phyloP scores from a whole-genome alignment of 2,113 vertebrate species.

The Halcyon senegalensis region DNA sequence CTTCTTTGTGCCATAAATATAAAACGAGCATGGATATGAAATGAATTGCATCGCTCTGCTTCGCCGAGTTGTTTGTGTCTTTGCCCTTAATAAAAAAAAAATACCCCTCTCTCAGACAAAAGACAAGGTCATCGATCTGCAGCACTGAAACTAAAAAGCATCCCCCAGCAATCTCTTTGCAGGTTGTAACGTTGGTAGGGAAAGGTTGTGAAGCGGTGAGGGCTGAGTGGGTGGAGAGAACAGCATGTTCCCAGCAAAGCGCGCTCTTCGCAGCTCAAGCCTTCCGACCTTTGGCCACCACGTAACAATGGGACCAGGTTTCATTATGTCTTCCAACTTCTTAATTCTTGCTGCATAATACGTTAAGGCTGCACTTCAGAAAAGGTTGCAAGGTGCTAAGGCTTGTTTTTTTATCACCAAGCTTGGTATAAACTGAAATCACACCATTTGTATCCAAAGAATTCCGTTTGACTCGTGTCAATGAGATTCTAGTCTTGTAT shows the following conservation, averaged over 20 bases:
- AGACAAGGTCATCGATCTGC: slow-evolving; percentile 37
- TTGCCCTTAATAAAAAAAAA: not conserved
- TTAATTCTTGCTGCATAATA: not conserved
- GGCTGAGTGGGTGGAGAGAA: slow-evolving; percentile 44
- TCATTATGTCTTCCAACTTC: not conserved
- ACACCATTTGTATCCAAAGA: not conserved
- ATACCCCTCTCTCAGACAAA: not conserved
- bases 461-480: not conserved
- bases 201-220: slow-evolving; percentile 11
- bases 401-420: not conserved
- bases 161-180: slow-evolving; percentile 27
- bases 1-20: not conserved
- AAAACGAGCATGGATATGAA: not conserved
- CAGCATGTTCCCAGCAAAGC: slow-evolving; percentile 10
- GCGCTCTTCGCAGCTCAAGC: not conserved
- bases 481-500: not conserved
- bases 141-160: slow-evolving; percentile 44
- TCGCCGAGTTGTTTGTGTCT: not conserved
- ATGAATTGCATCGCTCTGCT: not conserved
- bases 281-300: not conserved
- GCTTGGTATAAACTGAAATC: not conserved
- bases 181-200: slow-evolving; percentile 32
- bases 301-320: not conserved
- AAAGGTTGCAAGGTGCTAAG: not conserved
- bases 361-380: not conserved